Base-by-base conservation (phyloP, 1,140 invertebrate genomes). In the Trichonephila inaurata region DNA sequence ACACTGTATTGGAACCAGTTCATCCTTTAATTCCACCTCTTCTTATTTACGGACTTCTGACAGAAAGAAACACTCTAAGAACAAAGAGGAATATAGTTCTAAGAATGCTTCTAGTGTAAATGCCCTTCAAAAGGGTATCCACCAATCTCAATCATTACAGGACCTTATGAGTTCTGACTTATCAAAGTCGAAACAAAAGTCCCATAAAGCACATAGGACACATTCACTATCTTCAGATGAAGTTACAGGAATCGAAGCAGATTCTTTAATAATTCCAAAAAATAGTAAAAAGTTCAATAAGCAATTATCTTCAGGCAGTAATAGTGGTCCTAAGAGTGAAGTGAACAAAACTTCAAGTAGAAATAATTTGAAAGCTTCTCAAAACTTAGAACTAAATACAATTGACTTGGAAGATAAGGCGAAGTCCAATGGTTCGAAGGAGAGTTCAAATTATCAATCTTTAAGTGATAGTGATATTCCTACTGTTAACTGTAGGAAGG, bases 101-200 rank as follows among this genome's bases (percentile, higher is more conserved):
- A 96, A 96, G 94, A 96, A 96, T 91, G 94, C 96, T 40, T 96
- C 96, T 51, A 96, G 97, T 94, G 96, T 96, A 24, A 96, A 96
- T 66, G 69, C 14, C 19, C 33, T 85, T n/a, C 33, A 86, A 69
- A 92, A 86, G 58, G 69, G 24, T 69, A 66, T 88, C 21, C 69
- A 89, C 8, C 93, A 91, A 62, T 90, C 93, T 16, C 88, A 94
- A 19, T 97, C 96, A 33, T 94, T 97, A 28, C 96, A 97, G 94
- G 97, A 97, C 95, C 95, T 97, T 88, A 96, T 96, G n/a, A 93
- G 93, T 88, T 89, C 94, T 62, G 94, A 95, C n/a, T 87, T 60
- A 6, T 77, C 69, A 33, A 91, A 91, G 33, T 62, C 89, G 24
- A 91, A 83, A 82, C 77, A 83, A 66, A 86, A 87, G 6, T 60